phyloP scores from a whole-genome alignment of 2,797 vertebrate species.

The Anguilla pacifica region DNA sequence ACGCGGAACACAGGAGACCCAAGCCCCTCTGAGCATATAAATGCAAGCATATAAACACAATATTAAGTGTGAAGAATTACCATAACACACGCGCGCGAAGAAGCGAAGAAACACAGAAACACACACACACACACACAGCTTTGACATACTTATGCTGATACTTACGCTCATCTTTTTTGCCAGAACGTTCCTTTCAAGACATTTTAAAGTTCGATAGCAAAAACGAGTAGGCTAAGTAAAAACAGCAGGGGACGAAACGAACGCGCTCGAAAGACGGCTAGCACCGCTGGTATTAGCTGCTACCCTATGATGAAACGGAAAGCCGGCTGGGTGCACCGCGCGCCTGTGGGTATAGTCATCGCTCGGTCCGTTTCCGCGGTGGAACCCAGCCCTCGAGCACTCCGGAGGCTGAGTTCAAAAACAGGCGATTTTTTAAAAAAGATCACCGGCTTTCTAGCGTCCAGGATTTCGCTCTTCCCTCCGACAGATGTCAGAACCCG shows the following conservation, averaged over 20 bases:
- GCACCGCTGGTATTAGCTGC: constrained; percentile 34
- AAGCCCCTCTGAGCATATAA: not conserved
- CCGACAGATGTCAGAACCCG: constrained; percentile 54
- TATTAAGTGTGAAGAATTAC: constrained; percentile 17
- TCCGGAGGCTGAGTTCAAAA: constrained; percentile 59
- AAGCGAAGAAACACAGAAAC: not conserved
- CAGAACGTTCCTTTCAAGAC: constrained; percentile 72
- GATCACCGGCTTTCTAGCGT: constrained; percentile 64
- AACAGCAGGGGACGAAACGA: constrained; percentile 22
- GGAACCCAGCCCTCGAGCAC: constrained; percentile 61
- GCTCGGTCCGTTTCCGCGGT: constrained; percentile 57
- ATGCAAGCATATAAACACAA: constrained; percentile 13
- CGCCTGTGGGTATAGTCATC: constrained; percentile 59
- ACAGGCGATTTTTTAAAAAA: constrained; percentile 57
- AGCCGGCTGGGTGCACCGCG: constrained; percentile 55
- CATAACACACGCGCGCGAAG: not conserved
- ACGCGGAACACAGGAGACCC: constrained; percentile 17
- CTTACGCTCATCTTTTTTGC: constrained; percentile 76
- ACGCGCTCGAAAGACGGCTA: constrained; percentile 24
- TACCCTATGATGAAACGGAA: constrained; percentile 59
- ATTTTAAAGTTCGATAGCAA: constrained; percentile 64
- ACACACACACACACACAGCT: not conserved
- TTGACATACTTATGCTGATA: constrained; percentile 72
- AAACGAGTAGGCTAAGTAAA: constrained; percentile 36
- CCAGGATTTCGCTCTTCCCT: constrained; percentile 49